These are phyloP conservation scores for Pimephales promelas DNA, from an alignment of 2,113 vertebrate genomes.

Conservation along the genomic window DNA sequence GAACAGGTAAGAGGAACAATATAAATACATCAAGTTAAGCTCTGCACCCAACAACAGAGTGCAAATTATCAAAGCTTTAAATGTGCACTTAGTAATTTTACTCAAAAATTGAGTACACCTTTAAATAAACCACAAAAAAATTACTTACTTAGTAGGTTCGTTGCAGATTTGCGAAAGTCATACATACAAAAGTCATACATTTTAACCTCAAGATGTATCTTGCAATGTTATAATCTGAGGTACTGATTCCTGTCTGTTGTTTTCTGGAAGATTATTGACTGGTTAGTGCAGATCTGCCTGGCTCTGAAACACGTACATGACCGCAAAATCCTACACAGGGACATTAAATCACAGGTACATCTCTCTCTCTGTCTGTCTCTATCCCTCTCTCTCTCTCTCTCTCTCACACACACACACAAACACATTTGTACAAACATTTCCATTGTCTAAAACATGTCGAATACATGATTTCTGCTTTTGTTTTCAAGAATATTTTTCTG, in stretches of 20 bases:
- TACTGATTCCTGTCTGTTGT: not conserved
- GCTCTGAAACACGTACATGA: slow-evolving; percentile 96
- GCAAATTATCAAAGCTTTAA: not conserved
- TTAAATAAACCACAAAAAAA: not conserved
- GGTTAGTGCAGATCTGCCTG: slow-evolving; percentile 98
- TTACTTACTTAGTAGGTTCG: not conserved
- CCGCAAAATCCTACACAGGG: slow-evolving; percentile 95
- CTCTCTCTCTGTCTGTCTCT: too few relatives aligned
- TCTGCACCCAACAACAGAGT: not conserved
- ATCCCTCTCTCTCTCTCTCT: not conserved
- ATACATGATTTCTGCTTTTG: not conserved
- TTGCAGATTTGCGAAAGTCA: not conserved
- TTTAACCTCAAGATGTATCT: not conserved
- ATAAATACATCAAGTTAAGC: not conserved
- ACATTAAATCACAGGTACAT: slow-evolving; percentile 97
- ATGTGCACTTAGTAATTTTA: not conserved
- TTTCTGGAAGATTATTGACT: slow-evolving; percentile 87
- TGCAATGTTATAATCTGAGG: not conserved
- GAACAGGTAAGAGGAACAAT: slow-evolving; percentile 82
- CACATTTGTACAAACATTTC: not conserved
- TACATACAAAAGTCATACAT: too few relatives aligned
- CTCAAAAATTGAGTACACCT: too few relatives aligned
- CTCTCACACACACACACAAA: too few relatives aligned
- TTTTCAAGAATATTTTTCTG: slow-evolving; percentile 92
- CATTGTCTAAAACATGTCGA: too few relatives aligned